Conservation (phyloP, 1,140 invertebrate genomes). For the Argopecten irradians region DNA sequence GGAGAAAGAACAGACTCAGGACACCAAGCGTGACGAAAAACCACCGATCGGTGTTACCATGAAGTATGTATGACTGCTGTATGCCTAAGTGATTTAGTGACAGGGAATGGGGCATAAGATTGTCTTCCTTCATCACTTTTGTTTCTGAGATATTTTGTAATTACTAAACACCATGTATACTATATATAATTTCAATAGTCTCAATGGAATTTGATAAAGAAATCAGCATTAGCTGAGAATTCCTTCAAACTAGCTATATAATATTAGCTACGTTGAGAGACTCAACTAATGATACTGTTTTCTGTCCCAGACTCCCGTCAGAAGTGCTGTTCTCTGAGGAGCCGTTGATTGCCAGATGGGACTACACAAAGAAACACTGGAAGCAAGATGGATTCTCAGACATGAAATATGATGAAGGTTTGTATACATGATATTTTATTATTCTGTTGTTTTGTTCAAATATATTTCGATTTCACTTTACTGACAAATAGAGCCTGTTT, state of each 20-base stretch:
- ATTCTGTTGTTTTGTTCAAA: too few relatives aligned
- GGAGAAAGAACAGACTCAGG: slow-evolving; percentile 56
- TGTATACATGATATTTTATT: background rate
- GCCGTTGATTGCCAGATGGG: slow-evolving; percentile 74
- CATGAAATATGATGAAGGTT: slow-evolving; percentile 72
- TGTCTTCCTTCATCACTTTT: too few relatives aligned
- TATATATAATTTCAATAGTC: too few relatives aligned
- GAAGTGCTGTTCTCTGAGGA: slow-evolving; percentile 73
- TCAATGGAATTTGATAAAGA: too few relatives aligned
- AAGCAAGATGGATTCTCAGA: slow-evolving; percentile 72
- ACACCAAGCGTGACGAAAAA: slow-evolving; percentile 69
- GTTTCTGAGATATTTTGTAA: too few relatives aligned
- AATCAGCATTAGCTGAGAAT: too few relatives aligned
- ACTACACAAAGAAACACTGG: slow-evolving; percentile 71
- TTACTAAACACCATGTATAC: too few relatives aligned
- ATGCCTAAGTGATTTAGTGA: too few relatives aligned
- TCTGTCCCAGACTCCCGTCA: slow-evolving; percentile 65
- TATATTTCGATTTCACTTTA: too few relatives aligned
- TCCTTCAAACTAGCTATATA: too few relatives aligned
- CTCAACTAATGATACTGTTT: background rate
- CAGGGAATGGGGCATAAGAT: too few relatives aligned
- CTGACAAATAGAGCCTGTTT: too few relatives aligned
- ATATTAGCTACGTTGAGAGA: background rate
- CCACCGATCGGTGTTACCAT: slow-evolving; percentile 68
- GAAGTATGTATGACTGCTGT: slow-evolving; percentile 59